Base-by-base conservation (phyloP, 2,888 invertebrate genomes). In the Laothoe populi region DNA sequence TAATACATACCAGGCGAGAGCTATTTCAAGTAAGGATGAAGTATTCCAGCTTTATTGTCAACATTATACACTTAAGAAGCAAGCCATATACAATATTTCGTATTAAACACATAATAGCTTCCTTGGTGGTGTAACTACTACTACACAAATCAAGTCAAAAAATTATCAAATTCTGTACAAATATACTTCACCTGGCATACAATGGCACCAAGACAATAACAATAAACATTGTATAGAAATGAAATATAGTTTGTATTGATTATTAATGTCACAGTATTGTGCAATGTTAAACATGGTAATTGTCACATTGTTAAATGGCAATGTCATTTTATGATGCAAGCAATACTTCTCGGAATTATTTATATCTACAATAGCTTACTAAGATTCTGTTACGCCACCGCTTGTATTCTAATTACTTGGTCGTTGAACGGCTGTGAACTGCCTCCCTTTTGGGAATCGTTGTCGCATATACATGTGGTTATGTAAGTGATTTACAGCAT, bases 391-490 rank as follows among this genome's bases (percentile, higher is more conserved):
- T 44, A 44, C 44, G 44, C 44, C 42, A 42, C n/a, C 19, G 19
- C 31, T 1, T 8, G 2, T 44, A 19, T 19, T 8, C 44, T 44
- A 19, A 19, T 1, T 19, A 44, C 44, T 49, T 49, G 19, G 19
- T 19, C 4, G 21, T 35, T 19, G n/a, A 11, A 53, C 11, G 53
- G 53, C 53, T 53, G 53, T 53, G 53, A 35, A 31, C 31, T 31
- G 5, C 1, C 16, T 16, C 19, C 53, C 35, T 53, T 19, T 53
- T 53, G 53, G 35, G 31, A 53, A 16, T 4, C 10, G 31, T 35
- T 35, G 35, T 35, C 11, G 11, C 8, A n/a, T 24, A 16, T 53
- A 7, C 3, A 19, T 44, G 10, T 35, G 2, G 10, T 35, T 19
- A 49, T 16, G 5, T 4, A 16, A n/a, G 16, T 42, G 31, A 13